phyloP scores from a whole-genome alignment of 1,140 invertebrate genomes.

The Drosophila kurseongensis region DNA sequence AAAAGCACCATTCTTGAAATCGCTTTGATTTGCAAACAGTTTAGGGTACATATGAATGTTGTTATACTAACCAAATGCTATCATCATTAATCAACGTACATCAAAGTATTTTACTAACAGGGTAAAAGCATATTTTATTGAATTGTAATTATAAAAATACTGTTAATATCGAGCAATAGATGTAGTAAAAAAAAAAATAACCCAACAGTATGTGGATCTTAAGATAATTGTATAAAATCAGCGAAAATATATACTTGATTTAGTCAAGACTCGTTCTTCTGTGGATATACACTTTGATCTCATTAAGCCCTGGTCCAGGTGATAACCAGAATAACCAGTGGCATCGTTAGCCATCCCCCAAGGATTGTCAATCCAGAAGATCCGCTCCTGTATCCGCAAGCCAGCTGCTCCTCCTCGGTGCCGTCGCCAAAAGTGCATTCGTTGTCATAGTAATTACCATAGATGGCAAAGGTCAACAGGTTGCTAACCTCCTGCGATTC shows the following conservation, averaged over 20 bases:
- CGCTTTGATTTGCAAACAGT: too few relatives aligned
- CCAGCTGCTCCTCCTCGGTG: slow-evolving; percentile 21
- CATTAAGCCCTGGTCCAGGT: background rate
- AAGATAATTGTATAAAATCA: too few relatives aligned
- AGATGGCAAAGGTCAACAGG: slow-evolving; percentile 69
- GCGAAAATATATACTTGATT: too few relatives aligned
- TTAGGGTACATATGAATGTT: too few relatives aligned
- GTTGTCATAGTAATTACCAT: slow-evolving; percentile 75
- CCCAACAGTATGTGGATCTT: background rate
- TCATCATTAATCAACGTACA: too few relatives aligned
- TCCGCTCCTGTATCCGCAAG: slow-evolving; percentile 34
- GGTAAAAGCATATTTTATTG: background rate
- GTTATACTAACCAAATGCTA: too few relatives aligned
- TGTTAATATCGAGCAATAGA: slow-evolving; percentile 1
- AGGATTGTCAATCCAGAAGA: background rate
- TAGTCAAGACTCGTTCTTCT: too few relatives aligned
- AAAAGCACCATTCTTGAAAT: too few relatives aligned
- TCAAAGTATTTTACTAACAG: too few relatives aligned
- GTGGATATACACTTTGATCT: background rate
- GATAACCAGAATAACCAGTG: background rate
- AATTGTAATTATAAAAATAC: background rate
- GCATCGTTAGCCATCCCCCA: slow-evolving; percentile 1
- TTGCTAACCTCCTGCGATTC: slow-evolving; percentile 27
- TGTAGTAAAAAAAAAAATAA: slow-evolving; percentile 9
- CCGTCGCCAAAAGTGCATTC: slow-evolving; percentile 50